Conservation (phyloP, 2,113 vertebrate genomes). For the Fukomys damarensis region DNA sequence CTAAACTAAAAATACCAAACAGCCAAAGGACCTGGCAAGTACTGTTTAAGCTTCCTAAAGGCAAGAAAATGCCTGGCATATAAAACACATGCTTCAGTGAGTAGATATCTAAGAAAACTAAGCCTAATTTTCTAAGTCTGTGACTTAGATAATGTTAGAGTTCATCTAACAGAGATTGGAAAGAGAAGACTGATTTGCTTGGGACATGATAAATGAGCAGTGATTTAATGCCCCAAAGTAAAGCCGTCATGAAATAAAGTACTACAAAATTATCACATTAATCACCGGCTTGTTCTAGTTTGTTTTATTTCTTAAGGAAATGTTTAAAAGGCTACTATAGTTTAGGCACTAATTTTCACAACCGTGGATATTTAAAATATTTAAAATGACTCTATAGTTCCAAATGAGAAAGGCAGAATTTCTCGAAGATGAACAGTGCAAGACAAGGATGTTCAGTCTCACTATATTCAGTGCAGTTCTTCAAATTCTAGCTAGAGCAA, state of each 20-base stretch:
- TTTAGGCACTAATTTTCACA: background rate
- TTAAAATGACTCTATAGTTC: background rate
- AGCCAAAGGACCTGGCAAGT: constrained; percentile 11
- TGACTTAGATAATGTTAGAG: background rate
- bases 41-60: constrained; percentile 10
- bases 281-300: background rate
- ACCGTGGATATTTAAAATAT: background rate
- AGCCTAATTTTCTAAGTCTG: constrained; percentile 9
- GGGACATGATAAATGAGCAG: background rate
- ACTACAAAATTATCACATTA: background rate
- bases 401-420: background rate
- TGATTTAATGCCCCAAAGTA: background rate
- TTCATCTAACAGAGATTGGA: background rate
- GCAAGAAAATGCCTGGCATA: constrained; percentile 6
- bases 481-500: background rate
- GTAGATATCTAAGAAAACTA: background rate
- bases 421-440: constrained; percentile 4
- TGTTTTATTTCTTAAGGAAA: constrained; percentile 35
- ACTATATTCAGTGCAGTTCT: background rate
- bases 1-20: background rate
- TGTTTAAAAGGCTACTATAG: background rate
- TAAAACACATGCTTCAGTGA: background rate
- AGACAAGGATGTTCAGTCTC: background rate
- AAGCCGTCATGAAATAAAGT: constrained; percentile 29
- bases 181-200: background rate